Evolutionary conservation across 2,888 invertebrate genomes (phyloP), one percentile per base, ranked within the genome.

Genomic region (Polydrusus cervinus): DNA sequence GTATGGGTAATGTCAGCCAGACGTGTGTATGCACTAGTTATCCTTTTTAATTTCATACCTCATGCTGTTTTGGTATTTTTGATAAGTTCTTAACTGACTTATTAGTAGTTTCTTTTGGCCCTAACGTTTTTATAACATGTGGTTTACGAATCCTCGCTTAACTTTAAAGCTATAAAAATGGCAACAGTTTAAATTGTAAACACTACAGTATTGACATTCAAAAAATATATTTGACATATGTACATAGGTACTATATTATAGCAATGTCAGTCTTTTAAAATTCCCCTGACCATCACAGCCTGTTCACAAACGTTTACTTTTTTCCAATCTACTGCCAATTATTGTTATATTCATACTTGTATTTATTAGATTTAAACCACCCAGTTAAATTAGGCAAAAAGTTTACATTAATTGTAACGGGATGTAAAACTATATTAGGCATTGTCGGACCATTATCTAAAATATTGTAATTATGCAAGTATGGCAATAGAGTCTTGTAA

Each of bases 391-490:
- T 81, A 9, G 84, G 85, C 71, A 87, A 86, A 80, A 95, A 95
- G 87, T 94, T 94, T n/a, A 96, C 96, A 85, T 94, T 95, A 75
- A 97, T 96, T 73, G 95, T 95, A 80, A 97, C 94, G 3, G 96
- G 96, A 87, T 96, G 96, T 40, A 96, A 87, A 1, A 93, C 90
- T 18, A 91, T 90, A 43, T 90, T 88, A 0, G 90, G 89, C 20
- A 89, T 89, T 60, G 57, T 47, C 25, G 89, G 88, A 25, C 88
- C 87, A 77, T 89, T 88, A 81, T 91, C 91, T 72, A 91, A 85
- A 90, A 90, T 86, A 86, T 91, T 91, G 82, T 88, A 88, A 5
- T 90, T 89, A 61, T 92, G 91, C 25, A 94, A 87, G 83, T 92
- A 92, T 0, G 95, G 93, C 83, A 92, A 86, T 66, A 96, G 86